A percentile compares a stretch with the other conserved stretches of the same genome.
phyloP scores from a whole-genome alignment of 2,113 vertebrate genomes.

The Turdus rufiventris region DNA sequence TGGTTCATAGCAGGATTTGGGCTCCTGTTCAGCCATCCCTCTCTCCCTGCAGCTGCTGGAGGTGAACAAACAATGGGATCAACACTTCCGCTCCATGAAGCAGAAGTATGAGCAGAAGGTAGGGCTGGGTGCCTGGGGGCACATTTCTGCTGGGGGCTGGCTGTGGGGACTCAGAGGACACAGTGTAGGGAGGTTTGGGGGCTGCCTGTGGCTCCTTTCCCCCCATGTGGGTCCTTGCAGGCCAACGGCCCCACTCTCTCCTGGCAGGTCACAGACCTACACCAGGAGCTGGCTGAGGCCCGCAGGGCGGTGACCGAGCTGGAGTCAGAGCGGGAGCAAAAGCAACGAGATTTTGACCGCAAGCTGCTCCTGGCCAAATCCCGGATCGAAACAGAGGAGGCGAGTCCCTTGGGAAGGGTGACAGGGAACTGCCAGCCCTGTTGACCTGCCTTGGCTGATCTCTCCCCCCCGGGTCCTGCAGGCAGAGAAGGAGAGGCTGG shows the following conservation, averaged over 20 bases:
- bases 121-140: background rate
- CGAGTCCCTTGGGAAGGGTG: background rate
- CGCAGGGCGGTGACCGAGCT: slow-evolving; percentile 85
- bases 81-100: slow-evolving; percentile 97
- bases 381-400: slow-evolving; percentile 95
- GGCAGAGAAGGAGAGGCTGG: slow-evolving; percentile 90
- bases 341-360: slow-evolving; percentile 94
- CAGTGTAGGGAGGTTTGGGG: background rate
- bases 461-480: background rate
- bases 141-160: background rate
- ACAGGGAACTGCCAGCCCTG: background rate
- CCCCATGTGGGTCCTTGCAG: background rate
- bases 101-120: slow-evolving; percentile 98
- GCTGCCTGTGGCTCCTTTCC: background rate
- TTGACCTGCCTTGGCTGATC: background rate
- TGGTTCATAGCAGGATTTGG: background rate
- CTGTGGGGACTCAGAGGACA: background rate
- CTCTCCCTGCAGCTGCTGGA: slow-evolving; percentile 85
- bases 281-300: slow-evolving; percentile 86
- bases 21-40: background rate
- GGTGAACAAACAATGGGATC: slow-evolving; percentile 99
- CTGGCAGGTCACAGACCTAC: slow-evolving; percentile 86
- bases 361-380: slow-evolving; percentile 95
- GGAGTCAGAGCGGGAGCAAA: slow-evolving; percentile 89
- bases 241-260: background rate